A percentile compares a stretch with the other conserved stretches of the same genome.
Evolutionary conservation across 2,113 vertebrate species (phyloP).

Genomic region (Urocolius indicus): DNA sequence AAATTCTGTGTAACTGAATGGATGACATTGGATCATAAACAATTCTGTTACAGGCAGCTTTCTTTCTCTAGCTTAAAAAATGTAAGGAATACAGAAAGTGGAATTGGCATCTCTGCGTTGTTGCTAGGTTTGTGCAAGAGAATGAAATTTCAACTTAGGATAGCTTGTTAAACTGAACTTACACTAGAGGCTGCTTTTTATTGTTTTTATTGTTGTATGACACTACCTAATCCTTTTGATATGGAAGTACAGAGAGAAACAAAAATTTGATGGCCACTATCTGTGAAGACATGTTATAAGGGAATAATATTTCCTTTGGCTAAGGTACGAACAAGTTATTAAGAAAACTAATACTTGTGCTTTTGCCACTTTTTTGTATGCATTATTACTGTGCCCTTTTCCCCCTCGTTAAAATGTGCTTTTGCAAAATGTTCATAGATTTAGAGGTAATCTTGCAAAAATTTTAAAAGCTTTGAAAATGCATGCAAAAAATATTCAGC

Average conservation of each 20-base stretch:
- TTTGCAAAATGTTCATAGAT: neutral
- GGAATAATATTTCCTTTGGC: neutral
- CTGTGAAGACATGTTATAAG: neutral
- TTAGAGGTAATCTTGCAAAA: neutral
- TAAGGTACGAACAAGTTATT: neutral
- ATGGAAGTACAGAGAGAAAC: neutral
- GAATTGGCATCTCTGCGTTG: neutral
- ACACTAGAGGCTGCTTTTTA: neutral
- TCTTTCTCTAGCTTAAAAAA: neutral
- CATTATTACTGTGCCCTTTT: neutral
- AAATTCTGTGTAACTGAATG: neutral
- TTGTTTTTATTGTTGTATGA: neutral
- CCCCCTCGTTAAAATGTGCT: neutral
- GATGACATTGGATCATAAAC: neutral
- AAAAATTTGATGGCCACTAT: neutral
- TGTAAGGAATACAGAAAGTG: neutral
- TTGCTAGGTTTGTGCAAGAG: neutral
- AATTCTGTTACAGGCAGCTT: neutral
- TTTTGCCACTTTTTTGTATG: neutral
- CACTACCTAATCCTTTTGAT: neutral
- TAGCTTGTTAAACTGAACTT: neutral
- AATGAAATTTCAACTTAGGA: neutral
- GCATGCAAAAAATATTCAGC: neutral
- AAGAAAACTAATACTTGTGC: neutral
- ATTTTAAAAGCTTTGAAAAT: neutral